phyloP scores from a whole-genome alignment of 1,140 invertebrate species.

The Hermetia illucens region DNA sequence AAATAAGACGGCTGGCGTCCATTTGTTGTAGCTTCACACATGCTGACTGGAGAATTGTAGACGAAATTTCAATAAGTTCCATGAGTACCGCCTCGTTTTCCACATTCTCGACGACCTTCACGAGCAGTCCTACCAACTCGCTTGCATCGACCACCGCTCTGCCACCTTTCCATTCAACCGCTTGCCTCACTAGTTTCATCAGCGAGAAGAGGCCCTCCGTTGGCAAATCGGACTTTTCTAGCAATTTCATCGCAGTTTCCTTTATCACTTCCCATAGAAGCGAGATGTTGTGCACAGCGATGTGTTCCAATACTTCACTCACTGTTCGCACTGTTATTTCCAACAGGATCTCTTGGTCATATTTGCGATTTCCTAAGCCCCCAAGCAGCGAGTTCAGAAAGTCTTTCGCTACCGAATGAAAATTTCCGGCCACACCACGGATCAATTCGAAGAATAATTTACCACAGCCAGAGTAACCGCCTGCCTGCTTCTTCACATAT shows the following conservation, averaged over 20 bases:
- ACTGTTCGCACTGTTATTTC: slow-evolving; percentile 46
- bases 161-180: slow-evolving; percentile 46
- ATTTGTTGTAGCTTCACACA: slow-evolving; percentile 48
- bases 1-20: slow-evolving; percentile 45
- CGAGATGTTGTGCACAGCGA: slow-evolving; percentile 41
- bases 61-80: slow-evolving; percentile 9
- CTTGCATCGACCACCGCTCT: slow-evolving; percentile 42
- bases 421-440: slow-evolving; percentile 60
- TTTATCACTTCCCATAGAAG: slow-evolving; percentile 42
- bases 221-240: too few species aligned
- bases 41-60: slow-evolving; percentile 19
- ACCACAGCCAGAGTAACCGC: slow-evolving; percentile 63
- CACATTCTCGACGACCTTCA: slow-evolving; percentile 35
- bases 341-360: slow-evolving; percentile 41
- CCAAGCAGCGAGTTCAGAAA: slow-evolving; percentile 48
- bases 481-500: slow-evolving; percentile 43
- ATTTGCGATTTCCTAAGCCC: slow-evolving; percentile 33
- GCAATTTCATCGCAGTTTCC: too few species aligned
- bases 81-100: not conserved
- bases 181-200: slow-evolving; percentile 40
- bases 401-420: slow-evolving; percentile 60
- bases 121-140: slow-evolving; percentile 34
- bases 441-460: slow-evolving; percentile 75
- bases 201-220: too few species aligned
- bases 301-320: slow-evolving; percentile 37